A percentile compares a stretch with the other conserved stretches of the same genome.
Evolutionary conservation across 92 coral and sea anemone species (phyloP).

Genomic region (Actinostola sp.): DNA sequence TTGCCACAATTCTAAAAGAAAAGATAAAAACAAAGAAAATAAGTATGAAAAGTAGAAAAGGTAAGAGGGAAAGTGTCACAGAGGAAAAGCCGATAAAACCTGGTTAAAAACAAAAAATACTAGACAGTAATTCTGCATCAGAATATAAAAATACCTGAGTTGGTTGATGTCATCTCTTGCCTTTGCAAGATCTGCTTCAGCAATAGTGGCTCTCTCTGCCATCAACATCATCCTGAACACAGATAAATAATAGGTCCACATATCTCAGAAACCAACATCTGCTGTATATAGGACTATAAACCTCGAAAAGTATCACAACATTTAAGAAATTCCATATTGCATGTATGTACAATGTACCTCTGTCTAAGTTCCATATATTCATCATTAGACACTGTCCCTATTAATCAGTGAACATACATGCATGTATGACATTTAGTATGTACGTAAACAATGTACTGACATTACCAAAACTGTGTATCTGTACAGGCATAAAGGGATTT

Average conservation of each 20-base stretch:
- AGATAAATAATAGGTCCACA: neutral
- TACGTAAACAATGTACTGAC: too few relatives aligned
- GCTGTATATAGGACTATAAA: too few relatives aligned
- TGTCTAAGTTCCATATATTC: constrained; percentile 64
- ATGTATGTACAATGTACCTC: constrained; percentile 23
- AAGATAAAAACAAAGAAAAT: neutral
- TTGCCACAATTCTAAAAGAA: constrained; percentile 19
- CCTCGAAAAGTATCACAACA: too few relatives aligned
- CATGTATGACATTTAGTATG: neutral
- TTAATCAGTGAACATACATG: neutral
- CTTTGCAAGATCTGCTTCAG: constrained; percentile 80
- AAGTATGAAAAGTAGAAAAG: neutral
- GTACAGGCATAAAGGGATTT: too few relatives aligned
- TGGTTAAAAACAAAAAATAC: too few relatives aligned
- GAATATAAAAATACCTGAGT: constrained; percentile 56
- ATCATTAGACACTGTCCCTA: constrained; percentile 48
- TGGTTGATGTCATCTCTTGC: constrained; percentile 78
- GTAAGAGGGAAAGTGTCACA: neutral
- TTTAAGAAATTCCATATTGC: neutral
- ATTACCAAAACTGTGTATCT: too few relatives aligned
- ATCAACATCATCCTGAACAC: constrained; percentile 61
- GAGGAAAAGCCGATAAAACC: too few relatives aligned
- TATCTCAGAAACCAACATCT: too few relatives aligned
- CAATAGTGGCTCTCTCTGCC: constrained; percentile 75
- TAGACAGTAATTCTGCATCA: too few relatives aligned